Percentiles rank a stretch among this genome's conserved stretches.
phyloP scores from a whole-genome alignment of 2,888 invertebrate genomes.

The Gonocerus acuteangulatus region DNA sequence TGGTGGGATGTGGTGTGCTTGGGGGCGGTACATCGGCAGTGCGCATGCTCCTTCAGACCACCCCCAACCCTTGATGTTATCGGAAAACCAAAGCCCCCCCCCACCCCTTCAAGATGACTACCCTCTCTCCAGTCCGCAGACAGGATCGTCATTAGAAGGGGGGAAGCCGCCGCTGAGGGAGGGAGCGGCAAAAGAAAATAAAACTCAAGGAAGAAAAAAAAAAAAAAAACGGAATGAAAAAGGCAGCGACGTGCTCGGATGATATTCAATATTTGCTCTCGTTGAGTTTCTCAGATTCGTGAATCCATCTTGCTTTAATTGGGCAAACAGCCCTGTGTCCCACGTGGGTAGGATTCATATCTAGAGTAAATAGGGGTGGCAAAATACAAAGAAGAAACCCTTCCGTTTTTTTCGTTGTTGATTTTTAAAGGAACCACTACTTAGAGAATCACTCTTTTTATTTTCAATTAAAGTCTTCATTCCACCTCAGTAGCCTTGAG shows the following conservation, averaged over 20 bases:
- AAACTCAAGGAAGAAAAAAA: neutral
- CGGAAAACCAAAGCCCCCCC: slow-evolving; percentile 19
- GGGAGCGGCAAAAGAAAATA: neutral
- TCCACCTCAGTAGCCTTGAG: no score
- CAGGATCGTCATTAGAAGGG: slow-evolving; percentile 12
- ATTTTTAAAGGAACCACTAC: no score
- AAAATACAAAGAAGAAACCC: no score
- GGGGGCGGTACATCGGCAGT: neutral
- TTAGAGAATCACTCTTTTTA: no score
- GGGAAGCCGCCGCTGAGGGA: slow-evolving; percentile 1
- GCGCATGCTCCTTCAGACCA: slow-evolving; percentile 5
- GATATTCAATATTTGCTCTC: slow-evolving; percentile 16
- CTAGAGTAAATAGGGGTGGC: no score
- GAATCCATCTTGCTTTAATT: slow-evolving; percentile 16
- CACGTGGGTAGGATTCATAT: neutral
- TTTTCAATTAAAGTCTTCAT: no score
- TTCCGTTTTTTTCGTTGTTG: no score
- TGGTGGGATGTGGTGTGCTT: neutral
- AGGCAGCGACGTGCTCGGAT: neutral
- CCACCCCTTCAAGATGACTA: slow-evolving; percentile 2
- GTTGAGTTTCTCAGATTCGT: slow-evolving; percentile 9
- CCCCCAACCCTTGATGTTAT: slow-evolving; percentile 10
- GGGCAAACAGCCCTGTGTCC: slow-evolving; percentile 13
- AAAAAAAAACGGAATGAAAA: neutral
- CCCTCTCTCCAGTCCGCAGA: neutral